phyloP scores from a whole-genome alignment of 2,113 vertebrate genomes.

The Cyprinodon tularosa region DNA sequence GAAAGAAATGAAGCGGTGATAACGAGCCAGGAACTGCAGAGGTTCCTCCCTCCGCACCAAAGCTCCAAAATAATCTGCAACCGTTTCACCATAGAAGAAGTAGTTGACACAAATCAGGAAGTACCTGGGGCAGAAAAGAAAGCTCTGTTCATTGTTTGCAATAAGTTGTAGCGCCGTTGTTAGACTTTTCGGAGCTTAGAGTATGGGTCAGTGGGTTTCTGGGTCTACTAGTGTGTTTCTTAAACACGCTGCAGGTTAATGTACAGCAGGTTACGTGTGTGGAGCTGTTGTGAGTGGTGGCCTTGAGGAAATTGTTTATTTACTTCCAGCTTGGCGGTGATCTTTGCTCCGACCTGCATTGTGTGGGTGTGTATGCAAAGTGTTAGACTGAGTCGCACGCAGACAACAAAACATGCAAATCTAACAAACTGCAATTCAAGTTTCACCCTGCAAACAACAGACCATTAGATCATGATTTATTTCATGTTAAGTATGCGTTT shows the following conservation, averaged over 20 bases:
- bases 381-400: not conserved
- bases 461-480: not conserved
- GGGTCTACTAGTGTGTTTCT: slow-evolving; percentile 1
- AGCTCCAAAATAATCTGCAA: slow-evolving; percentile 95
- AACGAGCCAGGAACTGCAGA: slow-evolving; percentile 95
- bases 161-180: not conserved
- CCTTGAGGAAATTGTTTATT: slow-evolving; percentile 39
- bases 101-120: slow-evolving; percentile 98
- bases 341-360: slow-evolving; percentile 66
- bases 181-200: not conserved
- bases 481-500: not conserved
- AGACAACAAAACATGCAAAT: not conserved
- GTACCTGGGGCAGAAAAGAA: slow-evolving; percentile 81
- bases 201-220: slow-evolving; percentile 6
- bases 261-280: not conserved
- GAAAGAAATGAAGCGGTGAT: slow-evolving; percentile 98
- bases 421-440: not conserved
- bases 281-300: not conserved
- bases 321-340: slow-evolving; percentile 72
- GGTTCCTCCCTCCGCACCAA: slow-evolving; percentile 95
- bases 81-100: slow-evolving; percentile 98
- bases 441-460: not conserved
- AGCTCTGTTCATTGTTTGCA: no score
- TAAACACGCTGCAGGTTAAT: slow-evolving; percentile 43
- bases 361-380: slow-evolving; percentile 8